These are phyloP conservation scores for Lingula anatina DNA, from an alignment of 2,888 invertebrate genomes.

Conservation along the genomic window DNA sequence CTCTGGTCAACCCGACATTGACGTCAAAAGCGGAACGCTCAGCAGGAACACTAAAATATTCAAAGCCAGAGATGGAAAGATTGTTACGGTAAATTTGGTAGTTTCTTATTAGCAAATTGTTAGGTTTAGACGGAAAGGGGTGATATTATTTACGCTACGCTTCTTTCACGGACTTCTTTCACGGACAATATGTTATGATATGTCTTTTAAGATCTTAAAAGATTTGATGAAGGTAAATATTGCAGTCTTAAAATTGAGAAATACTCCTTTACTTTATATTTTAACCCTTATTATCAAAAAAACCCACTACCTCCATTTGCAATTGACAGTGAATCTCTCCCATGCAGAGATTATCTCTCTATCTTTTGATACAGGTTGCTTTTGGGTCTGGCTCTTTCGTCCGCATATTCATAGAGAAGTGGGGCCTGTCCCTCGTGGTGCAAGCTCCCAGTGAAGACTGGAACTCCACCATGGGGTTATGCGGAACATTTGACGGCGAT, in stretches of 20 bases:
- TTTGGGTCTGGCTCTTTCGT: conserved; percentile 12
- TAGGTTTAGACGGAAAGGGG: too few species aligned
- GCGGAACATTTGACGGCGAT: conserved; percentile 28
- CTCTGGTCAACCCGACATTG: conserved; percentile 11
- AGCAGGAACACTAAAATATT: conserved; percentile 11
- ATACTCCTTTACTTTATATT: too few species aligned
- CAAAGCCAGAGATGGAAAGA: conserved; percentile 8
- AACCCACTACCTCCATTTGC: background rate
- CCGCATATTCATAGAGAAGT: conserved; percentile 11
- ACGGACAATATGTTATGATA: too few species aligned
- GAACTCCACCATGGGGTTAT: conserved; percentile 22
- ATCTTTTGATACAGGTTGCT: conserved; percentile 7
- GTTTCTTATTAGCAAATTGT: too few species aligned
- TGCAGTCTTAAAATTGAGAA: too few species aligned
- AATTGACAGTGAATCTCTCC: background rate
- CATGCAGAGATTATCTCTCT: background rate
- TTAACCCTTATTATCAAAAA: too few species aligned
- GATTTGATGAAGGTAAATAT: too few species aligned
- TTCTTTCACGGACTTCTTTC: too few species aligned
- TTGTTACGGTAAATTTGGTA: conserved; percentile 14
- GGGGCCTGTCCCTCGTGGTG: conserved; percentile 14
- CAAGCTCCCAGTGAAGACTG: conserved; percentile 17
- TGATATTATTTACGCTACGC: too few species aligned
- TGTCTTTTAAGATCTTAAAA: too few species aligned
- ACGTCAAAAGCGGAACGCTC: conserved; percentile 8